phyloP scores from a whole-genome alignment of 1,140 invertebrate species.

The Piezodorus guildinii region DNA sequence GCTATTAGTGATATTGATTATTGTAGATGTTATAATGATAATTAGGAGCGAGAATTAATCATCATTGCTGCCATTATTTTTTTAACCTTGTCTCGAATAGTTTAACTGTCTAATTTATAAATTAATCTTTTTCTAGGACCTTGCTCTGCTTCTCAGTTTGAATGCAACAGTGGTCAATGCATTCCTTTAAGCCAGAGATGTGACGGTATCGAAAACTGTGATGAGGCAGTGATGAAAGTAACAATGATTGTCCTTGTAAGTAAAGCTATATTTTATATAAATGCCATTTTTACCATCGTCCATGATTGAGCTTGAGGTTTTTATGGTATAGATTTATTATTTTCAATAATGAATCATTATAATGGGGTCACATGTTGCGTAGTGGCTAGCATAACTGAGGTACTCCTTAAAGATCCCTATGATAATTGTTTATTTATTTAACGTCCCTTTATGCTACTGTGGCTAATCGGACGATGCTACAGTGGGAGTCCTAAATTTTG shows the following conservation, averaged over 20 bases:
- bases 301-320: too few relatives aligned
- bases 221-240: constrained; percentile 31
- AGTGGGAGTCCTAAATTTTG: too few relatives aligned
- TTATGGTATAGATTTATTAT: too few relatives aligned
- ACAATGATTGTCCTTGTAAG: constrained; percentile 24
- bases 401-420: too few relatives aligned
- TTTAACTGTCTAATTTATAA: neutral
- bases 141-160: constrained; percentile 27
- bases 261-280: too few relatives aligned
- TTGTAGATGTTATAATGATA: neutral
- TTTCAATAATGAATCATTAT: too few relatives aligned
- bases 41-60: neutral
- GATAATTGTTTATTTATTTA: too few relatives aligned
- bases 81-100: neutral
- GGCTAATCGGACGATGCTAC: too few relatives aligned
- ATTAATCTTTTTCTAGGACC: neutral
- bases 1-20: neutral
- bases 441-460: too few relatives aligned
- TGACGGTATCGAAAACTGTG: constrained; percentile 33
- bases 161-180: constrained; percentile 32
- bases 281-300: too few relatives aligned
- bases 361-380: too few relatives aligned
- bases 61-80: neutral
- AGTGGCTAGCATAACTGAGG: too few relatives aligned
- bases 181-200: constrained; percentile 32